Percentiles rank a stretch among this genome's conserved stretches.
Evolutionary conservation across 2,113 vertebrate species (phyloP).

Genomic region (Nothoprocta pentlandii): DNA sequence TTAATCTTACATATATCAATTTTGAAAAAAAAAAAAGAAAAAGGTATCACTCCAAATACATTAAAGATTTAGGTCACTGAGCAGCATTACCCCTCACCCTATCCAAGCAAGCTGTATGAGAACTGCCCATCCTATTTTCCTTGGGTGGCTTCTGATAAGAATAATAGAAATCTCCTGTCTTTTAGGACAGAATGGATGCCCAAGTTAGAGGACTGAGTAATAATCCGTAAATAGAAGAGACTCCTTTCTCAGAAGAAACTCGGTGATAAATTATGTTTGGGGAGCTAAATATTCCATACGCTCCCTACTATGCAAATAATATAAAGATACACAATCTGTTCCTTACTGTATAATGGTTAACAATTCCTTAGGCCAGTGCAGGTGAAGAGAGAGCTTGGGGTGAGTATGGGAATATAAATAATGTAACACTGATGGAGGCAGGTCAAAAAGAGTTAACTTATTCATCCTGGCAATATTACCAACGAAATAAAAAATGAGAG

Average conservation of each 20-base stretch:
- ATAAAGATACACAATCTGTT: not conserved
- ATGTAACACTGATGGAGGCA: not conserved
- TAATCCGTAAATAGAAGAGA: not conserved
- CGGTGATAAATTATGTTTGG: not conserved
- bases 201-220: not conserved
- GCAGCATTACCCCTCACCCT: not conserved
- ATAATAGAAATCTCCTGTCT: not conserved
- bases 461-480: not conserved
- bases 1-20: not conserved
- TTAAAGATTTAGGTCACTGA: not conserved
- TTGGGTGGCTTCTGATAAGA: not conserved
- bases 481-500: slow-evolving; percentile 31
- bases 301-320: not conserved
- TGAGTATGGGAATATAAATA: not conserved
- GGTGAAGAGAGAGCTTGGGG: not conserved
- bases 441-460: not conserved
- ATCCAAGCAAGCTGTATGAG: not conserved
- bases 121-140: not conserved
- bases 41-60: not conserved
- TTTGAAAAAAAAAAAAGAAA: not conserved
- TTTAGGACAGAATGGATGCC: not conserved
- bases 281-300: not conserved
- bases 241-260: not conserved
- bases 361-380: not conserved
- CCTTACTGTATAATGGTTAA: not conserved